phyloP scores from a whole-genome alignment of 2,888 invertebrate species.

The Ellobium chinense region DNA sequence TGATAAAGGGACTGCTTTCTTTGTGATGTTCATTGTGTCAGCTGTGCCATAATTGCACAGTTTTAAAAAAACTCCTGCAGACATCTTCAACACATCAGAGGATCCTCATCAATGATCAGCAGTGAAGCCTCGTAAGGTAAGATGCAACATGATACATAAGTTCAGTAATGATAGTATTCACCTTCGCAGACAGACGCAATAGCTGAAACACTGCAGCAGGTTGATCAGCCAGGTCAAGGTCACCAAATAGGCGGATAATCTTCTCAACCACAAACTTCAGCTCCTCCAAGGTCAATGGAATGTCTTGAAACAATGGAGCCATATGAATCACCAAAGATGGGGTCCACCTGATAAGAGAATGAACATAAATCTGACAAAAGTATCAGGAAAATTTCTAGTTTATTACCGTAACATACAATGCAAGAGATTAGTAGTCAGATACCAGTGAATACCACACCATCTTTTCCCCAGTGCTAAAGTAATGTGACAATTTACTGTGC shows the following conservation, averaged over 20 bases:
- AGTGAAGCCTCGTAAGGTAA: too few species aligned
- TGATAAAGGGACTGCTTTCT: too few species aligned
- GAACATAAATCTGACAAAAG: too few species aligned
- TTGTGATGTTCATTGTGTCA: not conserved
- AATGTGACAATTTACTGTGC: not conserved
- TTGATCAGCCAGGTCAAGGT: constrained; percentile 74
- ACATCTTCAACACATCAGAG: too few species aligned
- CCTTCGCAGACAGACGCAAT: constrained; percentile 76
- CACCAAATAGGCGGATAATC: constrained; percentile 71
- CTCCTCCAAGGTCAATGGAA: constrained; percentile 73
- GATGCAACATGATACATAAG: too few species aligned
- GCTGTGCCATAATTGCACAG: too few species aligned
- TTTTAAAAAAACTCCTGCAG: too few species aligned
- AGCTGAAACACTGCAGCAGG: constrained; percentile 78
- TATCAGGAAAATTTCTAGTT: not conserved
- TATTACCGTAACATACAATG: not conserved
- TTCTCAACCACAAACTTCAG: constrained; percentile 76
- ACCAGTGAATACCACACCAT: too few species aligned
- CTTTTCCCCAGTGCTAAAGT: too few species aligned
- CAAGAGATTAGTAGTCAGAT: too few species aligned
- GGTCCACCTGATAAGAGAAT: constrained; percentile 76
- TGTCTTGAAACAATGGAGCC: constrained; percentile 76
- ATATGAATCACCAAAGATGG: constrained; percentile 69
- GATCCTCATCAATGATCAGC: too few species aligned
- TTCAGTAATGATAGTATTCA: constrained; percentile 48